A percentile compares a stretch with the other conserved stretches of the same genome.
Evolutionary conservation across 2,888 invertebrate species (phyloP).

Genomic region (Drosophila lacicola): DNA sequence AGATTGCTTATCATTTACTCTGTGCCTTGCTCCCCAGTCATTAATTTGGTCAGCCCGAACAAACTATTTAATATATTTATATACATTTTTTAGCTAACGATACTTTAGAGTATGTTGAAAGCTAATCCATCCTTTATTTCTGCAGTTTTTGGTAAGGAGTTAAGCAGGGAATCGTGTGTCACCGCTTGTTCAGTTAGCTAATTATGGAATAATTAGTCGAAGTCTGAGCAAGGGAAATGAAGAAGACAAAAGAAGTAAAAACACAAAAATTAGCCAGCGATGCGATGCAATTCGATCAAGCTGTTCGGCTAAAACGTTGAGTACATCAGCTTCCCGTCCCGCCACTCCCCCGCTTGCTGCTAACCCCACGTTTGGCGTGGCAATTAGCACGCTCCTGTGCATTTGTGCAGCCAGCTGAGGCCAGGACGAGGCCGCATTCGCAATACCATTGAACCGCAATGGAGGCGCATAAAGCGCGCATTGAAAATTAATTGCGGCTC

Average conservation of each 20-base stretch:
- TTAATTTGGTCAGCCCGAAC: too few species aligned
- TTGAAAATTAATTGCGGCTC: slow-evolving; percentile 77
- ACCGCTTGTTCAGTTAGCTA: not conserved
- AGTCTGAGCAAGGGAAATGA: slow-evolving; percentile 2
- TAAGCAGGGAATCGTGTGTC: not conserved
- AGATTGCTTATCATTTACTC: too few species aligned
- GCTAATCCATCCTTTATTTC: too few species aligned
- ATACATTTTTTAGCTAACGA: too few species aligned
- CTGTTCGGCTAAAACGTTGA: slow-evolving; percentile 24
- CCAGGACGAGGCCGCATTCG: slow-evolving; percentile 38
- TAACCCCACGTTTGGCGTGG: slow-evolving; percentile 40
- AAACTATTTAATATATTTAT: too few species aligned
- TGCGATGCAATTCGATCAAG: slow-evolving; percentile 39
- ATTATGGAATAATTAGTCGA: slow-evolving; percentile 10
- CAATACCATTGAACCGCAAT: slow-evolving; percentile 53
- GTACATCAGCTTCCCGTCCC: slow-evolving; percentile 5
- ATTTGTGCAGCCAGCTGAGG: slow-evolving; percentile 29
- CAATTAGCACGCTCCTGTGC: slow-evolving; percentile 68
- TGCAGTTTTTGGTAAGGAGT: not conserved
- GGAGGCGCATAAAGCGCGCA: slow-evolving; percentile 73
- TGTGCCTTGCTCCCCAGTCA: too few species aligned
- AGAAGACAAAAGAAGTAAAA: not conserved
- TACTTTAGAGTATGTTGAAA: too few species aligned
- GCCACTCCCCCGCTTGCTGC: not conserved
- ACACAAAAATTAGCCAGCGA: not conserved